Evolutionary conservation across 2,113 vertebrate genomes (phyloP), one percentile per base, ranked within the genome.

Genomic region (Beaufortia kweichowensis): DNA sequence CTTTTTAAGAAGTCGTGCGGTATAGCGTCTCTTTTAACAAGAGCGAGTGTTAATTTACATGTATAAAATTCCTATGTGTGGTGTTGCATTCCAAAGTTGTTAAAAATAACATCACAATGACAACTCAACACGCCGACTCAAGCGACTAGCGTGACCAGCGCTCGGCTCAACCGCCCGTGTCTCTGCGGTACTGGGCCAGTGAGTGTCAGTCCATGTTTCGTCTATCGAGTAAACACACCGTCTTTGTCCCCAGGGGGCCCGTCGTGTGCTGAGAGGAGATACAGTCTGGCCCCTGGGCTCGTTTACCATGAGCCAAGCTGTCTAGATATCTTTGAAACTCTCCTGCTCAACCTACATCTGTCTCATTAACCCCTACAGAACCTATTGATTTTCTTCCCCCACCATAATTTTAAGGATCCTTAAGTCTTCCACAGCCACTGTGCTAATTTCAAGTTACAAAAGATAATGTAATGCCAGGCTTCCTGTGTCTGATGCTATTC

Each of bases 351-450:
- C 64, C 41, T 69, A 62, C 68, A 57, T 76, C 77, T 79, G 81
- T 72, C 50, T 41, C 59, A 41, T 75, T 79, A 82, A 79, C 72
- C 81, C 77, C 50, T 21, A 55, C 60, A 65, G 41, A 14, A 79
- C 53, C 24, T 82, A 82, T 82, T 82, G 81, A 82, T 82, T 79
- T 81, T 31, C 10, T 24, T 19, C 35, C 19, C 48, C 24, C 15
- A 14, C 72, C 23, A 0, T 41, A 21, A 41, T 71, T 70, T 79
- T 61, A 76, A 79, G 72, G 48, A 39, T n/a, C 53, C 23, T 74
- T 31, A 26, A 17, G 4, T 41, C 46, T 70, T 79, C 41, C 29
- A 55, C 55, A 53, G 56, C n/a, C 48, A 4, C 50, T 70, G 80
- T 50, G 50, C 66, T 76, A 71, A 79, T 79, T 66, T 60, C 39